These are phyloP conservation scores for Chrysaora quinquecirrha DNA, from an alignment of 30 jellyfish, hydroid and myxozoan genomes.

Conservation along the genomic window DNA sequence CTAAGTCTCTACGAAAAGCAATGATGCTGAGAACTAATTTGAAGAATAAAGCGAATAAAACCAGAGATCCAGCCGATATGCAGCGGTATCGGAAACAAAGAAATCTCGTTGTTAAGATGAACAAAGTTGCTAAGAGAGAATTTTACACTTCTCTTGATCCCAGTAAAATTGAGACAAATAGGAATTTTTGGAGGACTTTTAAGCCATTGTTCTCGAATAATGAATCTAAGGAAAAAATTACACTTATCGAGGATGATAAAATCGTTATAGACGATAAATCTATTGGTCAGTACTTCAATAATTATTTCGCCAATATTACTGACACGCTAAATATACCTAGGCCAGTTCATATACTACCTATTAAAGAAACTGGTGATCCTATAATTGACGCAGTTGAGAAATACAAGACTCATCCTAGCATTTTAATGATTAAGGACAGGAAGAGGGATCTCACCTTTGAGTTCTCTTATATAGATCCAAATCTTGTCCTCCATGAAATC, in stretches of 20 bases:
- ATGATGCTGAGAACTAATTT: slow-evolving; percentile 1
- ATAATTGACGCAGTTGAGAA: slow-evolving; percentile 42
- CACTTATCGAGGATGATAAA: slow-evolving; percentile 16
- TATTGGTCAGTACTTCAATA: slow-evolving; percentile 20
- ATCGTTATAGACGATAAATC: slow-evolving; percentile 15
- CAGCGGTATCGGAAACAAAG: slow-evolving; percentile 1
- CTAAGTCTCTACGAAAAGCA: slow-evolving; percentile 20
- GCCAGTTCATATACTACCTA: slow-evolving; percentile 1
- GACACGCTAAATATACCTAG: slow-evolving; percentile 42
- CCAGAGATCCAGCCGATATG: slow-evolving; percentile 22
- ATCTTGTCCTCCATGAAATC: no score
- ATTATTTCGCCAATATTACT: slow-evolving; percentile 28
- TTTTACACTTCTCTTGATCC: background rate
- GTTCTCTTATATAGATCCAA: no score
- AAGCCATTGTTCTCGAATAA: slow-evolving; percentile 24
- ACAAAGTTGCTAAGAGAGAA: slow-evolving; percentile 21
- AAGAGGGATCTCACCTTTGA: slow-evolving; percentile 12
- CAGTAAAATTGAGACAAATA: background rate
- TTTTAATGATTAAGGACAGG: slow-evolving; percentile 23
- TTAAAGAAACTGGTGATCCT: background rate
- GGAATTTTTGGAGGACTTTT: slow-evolving; percentile 20
- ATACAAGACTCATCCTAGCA: slow-evolving; percentile 47
- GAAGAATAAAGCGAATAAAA: slow-evolving; percentile 29
- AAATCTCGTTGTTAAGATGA: slow-evolving; percentile 34
- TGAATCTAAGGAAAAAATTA: slow-evolving; percentile 16